These are phyloP conservation scores for Bombus difficillimus DNA, from an alignment of 1,140 invertebrate species.

Conservation along the genomic window DNA sequence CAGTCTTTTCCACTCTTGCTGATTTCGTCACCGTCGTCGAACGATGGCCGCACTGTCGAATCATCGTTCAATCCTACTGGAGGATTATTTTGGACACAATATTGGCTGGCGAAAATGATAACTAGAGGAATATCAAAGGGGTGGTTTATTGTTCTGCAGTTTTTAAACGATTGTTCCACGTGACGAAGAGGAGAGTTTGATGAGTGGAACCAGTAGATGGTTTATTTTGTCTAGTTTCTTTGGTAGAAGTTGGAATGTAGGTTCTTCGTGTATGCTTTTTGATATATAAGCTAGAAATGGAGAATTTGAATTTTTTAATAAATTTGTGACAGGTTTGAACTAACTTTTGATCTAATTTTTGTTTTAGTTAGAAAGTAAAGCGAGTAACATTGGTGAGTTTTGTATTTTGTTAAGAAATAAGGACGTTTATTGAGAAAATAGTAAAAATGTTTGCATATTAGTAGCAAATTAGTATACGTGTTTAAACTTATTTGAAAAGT, in stretches of 20 bases:
- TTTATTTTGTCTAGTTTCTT: background rate
- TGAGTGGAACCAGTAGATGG: background rate
- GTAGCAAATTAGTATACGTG: background rate
- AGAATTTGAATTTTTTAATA: background rate
- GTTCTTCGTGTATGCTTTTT: background rate
- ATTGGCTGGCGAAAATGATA: background rate
- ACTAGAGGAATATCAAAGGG: background rate
- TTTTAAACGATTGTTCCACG: background rate
- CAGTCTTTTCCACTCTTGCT: background rate
- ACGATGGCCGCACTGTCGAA: conserved; percentile 39
- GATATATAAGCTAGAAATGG: no score
- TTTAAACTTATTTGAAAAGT: no score
- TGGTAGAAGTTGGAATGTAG: background rate
- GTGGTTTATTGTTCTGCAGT: background rate
- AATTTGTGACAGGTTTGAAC: background rate
- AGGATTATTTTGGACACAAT: conserved; percentile 26
- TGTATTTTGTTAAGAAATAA: background rate
- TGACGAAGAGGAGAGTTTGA: no score
- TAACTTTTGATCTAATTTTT: background rate
- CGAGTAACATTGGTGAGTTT: background rate
- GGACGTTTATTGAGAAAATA: background rate
- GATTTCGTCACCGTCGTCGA: conserved; percentile 21
- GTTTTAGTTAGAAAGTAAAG: no score
- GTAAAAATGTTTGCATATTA: no score
- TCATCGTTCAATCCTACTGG: conserved; percentile 27